Base-by-base conservation (phyloP, 1,140 invertebrate genomes). In the Choristoneura fumiferana region DNA sequence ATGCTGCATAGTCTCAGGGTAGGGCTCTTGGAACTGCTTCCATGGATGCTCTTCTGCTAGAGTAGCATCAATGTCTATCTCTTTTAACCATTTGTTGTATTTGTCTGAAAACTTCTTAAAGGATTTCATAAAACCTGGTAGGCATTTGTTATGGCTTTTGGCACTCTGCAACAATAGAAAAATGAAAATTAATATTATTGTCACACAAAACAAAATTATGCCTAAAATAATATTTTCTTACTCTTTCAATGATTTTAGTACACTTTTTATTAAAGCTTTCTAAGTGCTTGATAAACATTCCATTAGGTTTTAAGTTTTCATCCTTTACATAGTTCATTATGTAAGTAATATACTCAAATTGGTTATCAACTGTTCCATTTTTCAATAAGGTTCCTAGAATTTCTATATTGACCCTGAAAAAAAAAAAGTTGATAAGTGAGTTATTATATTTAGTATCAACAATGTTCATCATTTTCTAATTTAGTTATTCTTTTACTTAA, bases 361-460 rank as follows among this genome's bases (percentile, higher is more conserved):
- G 89, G 8, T 73, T 82, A 14, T 81, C 73, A 4, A 62, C 65
- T 64, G 91, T 92, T 4, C 93, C 94, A 67, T 92, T 91, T 0
- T 86, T 81, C 1, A 96, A 61, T 76, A 97, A 90, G 12, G 93
- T 91, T 13, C 93, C 93, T 18, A 96, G 76, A 38, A 97, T 94
- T 82, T 93, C 89, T 57, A 90, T 84, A 84, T 96, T 96, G 39
- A 95, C 88, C 58, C 91, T 92, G 71, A 76, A 91, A 91, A 63
- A 54, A 60, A 64, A 37, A 62, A 59, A 54, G 64, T 55, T n/a
- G n/a, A 54, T 67, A 66, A 35, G 62, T 49, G n/a, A 37, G n/a
- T n/a, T 37, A 9, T 1, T 3, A 29, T 57, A 57, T 63, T 68
- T n/a, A n/a, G n/a, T n/a, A n/a, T 68, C 57, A 62, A 70, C 22